Base-by-base conservation (phyloP, 2,797 vertebrate species). In the Thunnus albacares region DNA sequence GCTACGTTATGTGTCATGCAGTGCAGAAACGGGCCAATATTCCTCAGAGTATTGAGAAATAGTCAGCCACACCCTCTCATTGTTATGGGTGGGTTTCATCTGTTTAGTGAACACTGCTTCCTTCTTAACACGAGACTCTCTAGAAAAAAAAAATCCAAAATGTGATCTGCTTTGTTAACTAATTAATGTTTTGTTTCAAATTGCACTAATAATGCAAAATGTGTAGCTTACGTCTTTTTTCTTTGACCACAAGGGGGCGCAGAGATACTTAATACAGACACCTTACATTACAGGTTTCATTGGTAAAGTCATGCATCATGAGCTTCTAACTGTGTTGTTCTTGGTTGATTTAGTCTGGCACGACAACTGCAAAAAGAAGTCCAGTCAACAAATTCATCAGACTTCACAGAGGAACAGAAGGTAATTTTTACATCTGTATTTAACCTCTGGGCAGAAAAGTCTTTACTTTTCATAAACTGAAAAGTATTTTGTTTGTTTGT, bases 391-490 rank as follows among this genome's bases (percentile, higher is more conserved):
- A 98, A 97, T 85, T 96, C 96, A 47, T 95, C 96, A 0, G 97
- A 98, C 80, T 98, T 99, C 93, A 97, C 97, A 66, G 98, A 99
- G 88, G 98, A 99, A 79, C 98, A 99, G 90, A 99, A 99, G 97
- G 98, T 99, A 95, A 81, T 86, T n/a, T 14, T 73, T 75, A 49
- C 3, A 59, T 5, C 17, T 26, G 12, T 18, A 1, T 51, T 8
- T 45, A 35, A 45, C 43, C 9, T 35, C 26, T 66, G 20, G 13
- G 43, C 35, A 2, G 15, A 15, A 18, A 10, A 41, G 17, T 70
- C 52, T 8, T 2, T 30, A 5, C 10, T 51, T 12, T 22, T 49
- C 13, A 69, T 47, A 13, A 18, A 33, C 56, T 18, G 13, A 58
- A 15, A 58, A n/a, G 12, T 61, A 24, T 26, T 47, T 64, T 78